phyloP scores from a whole-genome alignment of 2,113 vertebrate species.

The Lethenteron reissneri region DNA sequence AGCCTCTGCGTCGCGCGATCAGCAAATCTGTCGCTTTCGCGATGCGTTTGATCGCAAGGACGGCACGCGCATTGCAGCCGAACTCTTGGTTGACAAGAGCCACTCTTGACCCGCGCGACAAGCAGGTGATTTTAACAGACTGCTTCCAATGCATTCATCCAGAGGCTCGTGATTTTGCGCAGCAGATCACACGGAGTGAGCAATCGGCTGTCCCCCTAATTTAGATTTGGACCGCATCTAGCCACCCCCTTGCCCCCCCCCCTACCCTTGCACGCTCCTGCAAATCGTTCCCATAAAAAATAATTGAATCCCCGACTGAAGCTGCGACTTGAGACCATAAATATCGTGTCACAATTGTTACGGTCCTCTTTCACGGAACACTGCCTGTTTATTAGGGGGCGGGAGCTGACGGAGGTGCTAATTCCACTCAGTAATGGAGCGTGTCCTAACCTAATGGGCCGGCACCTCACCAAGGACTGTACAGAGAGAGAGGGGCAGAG shows the following conservation, averaged over 20 bases:
- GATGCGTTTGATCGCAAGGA: no score
- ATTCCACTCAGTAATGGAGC: conserved; percentile 1
- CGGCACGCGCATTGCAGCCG: no score
- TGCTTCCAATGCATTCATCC: no score
- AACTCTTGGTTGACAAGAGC: no score
- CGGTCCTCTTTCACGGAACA: conserved; percentile 5
- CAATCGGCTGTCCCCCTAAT: no score
- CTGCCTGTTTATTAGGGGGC: conserved; percentile 4
- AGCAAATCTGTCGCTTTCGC: no score
- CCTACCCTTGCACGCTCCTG: neutral
- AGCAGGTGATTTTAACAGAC: no score
- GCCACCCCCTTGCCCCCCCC: neutral
- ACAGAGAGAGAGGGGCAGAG: no score
- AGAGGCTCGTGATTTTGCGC: no score
- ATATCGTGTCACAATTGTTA: conserved; percentile 5
- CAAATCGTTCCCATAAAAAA: neutral
- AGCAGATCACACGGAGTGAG: no score
- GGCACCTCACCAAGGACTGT: neutral
- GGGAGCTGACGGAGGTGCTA: conserved; percentile 5
- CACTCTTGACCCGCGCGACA: no score
- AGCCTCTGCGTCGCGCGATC: no score
- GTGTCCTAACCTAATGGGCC: conserved; percentile 3
- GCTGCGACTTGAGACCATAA: conserved; percentile 3
- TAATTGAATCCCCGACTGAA: conserved; percentile 6
- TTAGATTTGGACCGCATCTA: neutral